These are phyloP conservation scores for Rhaphigaster nebulosa DNA, from an alignment of 2,888 invertebrate genomes.

Conservation along the genomic window DNA sequence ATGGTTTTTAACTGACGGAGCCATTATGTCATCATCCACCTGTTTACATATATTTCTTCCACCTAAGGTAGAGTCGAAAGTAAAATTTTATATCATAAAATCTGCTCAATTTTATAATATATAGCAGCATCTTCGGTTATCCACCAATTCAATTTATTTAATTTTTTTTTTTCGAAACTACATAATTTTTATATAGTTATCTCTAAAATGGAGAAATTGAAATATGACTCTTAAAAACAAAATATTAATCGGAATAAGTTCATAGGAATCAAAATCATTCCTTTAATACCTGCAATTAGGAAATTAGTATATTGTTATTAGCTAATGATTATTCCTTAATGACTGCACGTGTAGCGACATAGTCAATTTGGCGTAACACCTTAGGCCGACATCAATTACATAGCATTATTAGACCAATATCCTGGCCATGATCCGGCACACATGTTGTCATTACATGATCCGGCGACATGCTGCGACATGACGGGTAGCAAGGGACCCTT, in stretches of 20 bases:
- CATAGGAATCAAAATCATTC: neutral
- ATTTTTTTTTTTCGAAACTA: too few relatives aligned
- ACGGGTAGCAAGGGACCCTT: neutral
- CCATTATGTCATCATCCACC: too few relatives aligned
- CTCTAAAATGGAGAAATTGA: too few relatives aligned
- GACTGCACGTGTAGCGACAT: constrained; percentile 29
- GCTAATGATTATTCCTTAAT: neutral
- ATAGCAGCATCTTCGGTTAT: too few relatives aligned
- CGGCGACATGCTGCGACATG: neutral
- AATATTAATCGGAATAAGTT: neutral
- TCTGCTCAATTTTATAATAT: too few relatives aligned
- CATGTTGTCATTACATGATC: neutral
- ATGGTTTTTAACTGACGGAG: too few relatives aligned
- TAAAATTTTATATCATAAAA: too few relatives aligned
- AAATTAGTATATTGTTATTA: constrained; percentile 27
- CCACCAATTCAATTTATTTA: too few relatives aligned
- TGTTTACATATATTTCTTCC: too few relatives aligned
- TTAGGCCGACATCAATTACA: constrained; percentile 10
- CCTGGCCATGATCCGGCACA: neutral
- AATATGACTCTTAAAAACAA: neutral
- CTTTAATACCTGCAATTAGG: neutral
- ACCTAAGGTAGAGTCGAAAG: too few relatives aligned
- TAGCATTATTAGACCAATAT: constrained; percentile 20
- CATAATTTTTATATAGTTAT: too few relatives aligned
- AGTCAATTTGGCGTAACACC: neutral